Evolutionary conservation across 2,113 vertebrate species (phyloP).

Genomic region (Pogonocichla stellata): DNA sequence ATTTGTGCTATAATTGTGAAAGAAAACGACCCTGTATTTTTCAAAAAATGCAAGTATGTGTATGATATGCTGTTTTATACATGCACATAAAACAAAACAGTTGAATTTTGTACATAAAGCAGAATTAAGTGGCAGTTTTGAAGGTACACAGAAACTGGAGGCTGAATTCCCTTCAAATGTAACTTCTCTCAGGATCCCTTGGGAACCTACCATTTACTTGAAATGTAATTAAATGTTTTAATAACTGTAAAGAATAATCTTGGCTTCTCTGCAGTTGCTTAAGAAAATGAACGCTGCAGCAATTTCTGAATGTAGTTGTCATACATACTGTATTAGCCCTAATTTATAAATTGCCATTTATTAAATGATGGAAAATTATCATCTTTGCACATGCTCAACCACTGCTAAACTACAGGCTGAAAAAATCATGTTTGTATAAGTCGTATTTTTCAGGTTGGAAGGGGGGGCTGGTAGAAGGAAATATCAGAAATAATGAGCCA

Average conservation of each 20-base stretch:
- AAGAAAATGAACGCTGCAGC: not conserved
- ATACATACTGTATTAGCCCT: not conserved
- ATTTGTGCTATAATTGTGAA: not conserved
- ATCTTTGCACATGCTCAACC: not conserved
- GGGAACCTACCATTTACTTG: not conserved
- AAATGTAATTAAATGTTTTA: constrained; percentile 16
- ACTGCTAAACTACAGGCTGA: not conserved
- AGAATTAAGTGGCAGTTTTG: not conserved
- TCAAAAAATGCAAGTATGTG: not conserved
- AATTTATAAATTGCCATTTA: not conserved
- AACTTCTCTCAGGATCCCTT: not conserved
- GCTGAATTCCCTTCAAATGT: not conserved
- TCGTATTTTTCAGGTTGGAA: not conserved
- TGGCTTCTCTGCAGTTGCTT: not conserved
- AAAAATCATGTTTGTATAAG: not conserved
- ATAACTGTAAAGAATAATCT: not conserved
- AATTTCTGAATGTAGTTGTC: not conserved
- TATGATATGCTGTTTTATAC: not conserved
- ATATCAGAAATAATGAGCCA: not conserved
- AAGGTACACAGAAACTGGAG: not conserved
- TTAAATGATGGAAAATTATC: not conserved
- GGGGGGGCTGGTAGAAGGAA: rapidly evolving
- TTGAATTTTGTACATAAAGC: not conserved
- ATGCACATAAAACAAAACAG: not conserved
- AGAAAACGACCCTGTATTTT: not conserved